Base-by-base conservation (phyloP, 1,140 invertebrate species). In the Subanguina moxae region DNA sequence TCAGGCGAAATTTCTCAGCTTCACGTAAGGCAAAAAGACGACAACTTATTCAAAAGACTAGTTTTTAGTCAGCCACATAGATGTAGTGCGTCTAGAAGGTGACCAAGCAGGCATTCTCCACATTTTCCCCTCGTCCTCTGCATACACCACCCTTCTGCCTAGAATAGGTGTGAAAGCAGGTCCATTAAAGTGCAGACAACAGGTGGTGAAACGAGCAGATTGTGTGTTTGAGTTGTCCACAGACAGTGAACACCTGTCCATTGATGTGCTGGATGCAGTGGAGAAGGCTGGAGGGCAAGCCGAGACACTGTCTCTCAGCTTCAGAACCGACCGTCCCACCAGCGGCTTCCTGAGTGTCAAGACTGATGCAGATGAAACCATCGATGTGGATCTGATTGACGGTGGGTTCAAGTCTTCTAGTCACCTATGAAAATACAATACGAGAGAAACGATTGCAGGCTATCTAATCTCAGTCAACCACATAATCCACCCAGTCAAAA, bases 401-500 rank as follows among this genome's bases (percentile, higher is more conserved):
- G 45, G 45, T 46, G 45, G 21, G 45, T 15, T 15, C n/a, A n/a
- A n/a, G n/a, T n/a, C n/a, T n/a, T n/a, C n/a, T n/a, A n/a, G n/a
- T n/a, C n/a, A n/a, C n/a, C n/a, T n/a, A n/a, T n/a, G n/a, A n/a
- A n/a, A n/a, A n/a, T n/a, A n/a, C n/a, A n/a, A n/a, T n/a, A n/a
- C n/a, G n/a, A n/a, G n/a, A 15, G 15, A 46, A 46, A 46, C 45
- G 15, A 15, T 59, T 59, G 15, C 43, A 59, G 57, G 57, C 13
- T 59, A 59, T 21, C 57, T 59, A 32, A 15, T 59, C 43, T 15
- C 15, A 15, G 57, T 59, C 57, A 59, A 59, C 23, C 57, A 59
- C 57, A 59, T 59, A n/a, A 59, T 59, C 57, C 57, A 59, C 23
- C 57, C 57, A 21, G 23, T 59, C n/a, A 32, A 32, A 15, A 15